A percentile compares a stretch with the other conserved stretches of the same genome.
These are phyloP conservation scores for Melolontha melolontha DNA, from an alignment of 2,888 invertebrate species.

Conservation along the genomic window DNA sequence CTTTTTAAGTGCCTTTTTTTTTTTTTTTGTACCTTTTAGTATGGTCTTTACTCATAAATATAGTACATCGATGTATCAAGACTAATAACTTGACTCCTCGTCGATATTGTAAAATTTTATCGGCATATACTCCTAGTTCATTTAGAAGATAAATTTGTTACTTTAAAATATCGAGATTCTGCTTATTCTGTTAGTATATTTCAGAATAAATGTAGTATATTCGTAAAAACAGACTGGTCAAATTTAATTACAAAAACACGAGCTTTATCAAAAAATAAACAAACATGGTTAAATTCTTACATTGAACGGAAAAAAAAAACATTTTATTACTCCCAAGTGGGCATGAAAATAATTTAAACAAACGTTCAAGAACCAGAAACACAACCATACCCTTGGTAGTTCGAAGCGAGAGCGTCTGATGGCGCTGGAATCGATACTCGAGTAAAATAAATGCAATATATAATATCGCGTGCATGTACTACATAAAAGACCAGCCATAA, in stretches of 20 bases:
- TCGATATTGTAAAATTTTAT: too few relatives aligned
- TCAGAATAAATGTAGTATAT: too few relatives aligned
- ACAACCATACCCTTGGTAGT: conserved; percentile 12
- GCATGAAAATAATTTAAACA: conserved; percentile 21
- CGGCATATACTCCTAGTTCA: too few relatives aligned
- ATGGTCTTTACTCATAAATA: too few relatives aligned
- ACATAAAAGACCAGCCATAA: conserved; percentile 34
- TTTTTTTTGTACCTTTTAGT: too few relatives aligned
- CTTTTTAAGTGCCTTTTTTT: too few relatives aligned
- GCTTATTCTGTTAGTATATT: too few relatives aligned
- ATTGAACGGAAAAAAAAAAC: conserved; percentile 5
- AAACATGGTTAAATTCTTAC: conserved; percentile 6
- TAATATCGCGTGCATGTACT: conserved; percentile 34
- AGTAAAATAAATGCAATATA: conserved; percentile 34
- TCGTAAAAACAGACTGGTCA: conserved; percentile 1
- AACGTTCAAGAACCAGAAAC: not conserved
- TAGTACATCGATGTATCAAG: too few relatives aligned
- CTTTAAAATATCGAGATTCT: too few relatives aligned
- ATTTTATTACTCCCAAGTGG: conserved; percentile 1
- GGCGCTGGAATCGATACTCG: conserved; percentile 26
- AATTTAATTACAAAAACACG: conserved; percentile 8
- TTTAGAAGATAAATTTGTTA: too few relatives aligned
- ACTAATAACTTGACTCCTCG: too few relatives aligned
- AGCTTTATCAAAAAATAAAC: conserved; percentile 6
- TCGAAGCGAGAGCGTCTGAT: conserved; percentile 9